These are phyloP conservation scores for Acanthurus lineatus DNA, from an alignment of 2,797 vertebrate genomes.

Conservation along the genomic window DNA sequence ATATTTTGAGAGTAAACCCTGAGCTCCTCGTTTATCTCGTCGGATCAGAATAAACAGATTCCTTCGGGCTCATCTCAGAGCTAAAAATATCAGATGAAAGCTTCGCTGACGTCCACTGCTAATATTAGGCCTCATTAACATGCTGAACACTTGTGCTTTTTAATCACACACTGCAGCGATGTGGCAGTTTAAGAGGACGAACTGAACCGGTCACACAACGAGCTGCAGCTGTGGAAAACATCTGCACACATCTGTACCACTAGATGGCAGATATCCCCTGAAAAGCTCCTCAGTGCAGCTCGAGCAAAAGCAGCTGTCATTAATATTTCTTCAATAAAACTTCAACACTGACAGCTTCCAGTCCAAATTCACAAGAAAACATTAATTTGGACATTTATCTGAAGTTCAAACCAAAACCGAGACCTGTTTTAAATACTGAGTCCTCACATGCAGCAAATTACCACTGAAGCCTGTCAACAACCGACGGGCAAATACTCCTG, in stretches of 20 bases:
- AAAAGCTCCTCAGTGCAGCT: background rate
- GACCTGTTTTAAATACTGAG: conserved; percentile 17
- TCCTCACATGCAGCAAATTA: conserved; percentile 19
- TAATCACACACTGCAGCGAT: background rate
- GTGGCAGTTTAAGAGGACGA: conserved; percentile 5
- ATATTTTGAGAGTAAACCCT: background rate
- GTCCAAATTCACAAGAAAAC: background rate
- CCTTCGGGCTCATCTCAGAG: background rate
- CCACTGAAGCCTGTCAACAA: conserved; percentile 19
- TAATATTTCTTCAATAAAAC: conserved; percentile 31
- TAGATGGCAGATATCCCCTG: conserved; percentile 71
- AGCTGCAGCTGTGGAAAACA: conserved; percentile 54
- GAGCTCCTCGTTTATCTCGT: background rate
- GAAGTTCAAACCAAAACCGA: conserved; percentile 17
- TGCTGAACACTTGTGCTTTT: conserved; percentile 19
- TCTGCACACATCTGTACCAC: conserved; percentile 68
- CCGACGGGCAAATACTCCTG: conserved; percentile 12
- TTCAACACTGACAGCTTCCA: conserved; percentile 20
- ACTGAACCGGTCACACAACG: background rate
- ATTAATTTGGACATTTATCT: conserved; percentile 12
- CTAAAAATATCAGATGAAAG: conserved; percentile 39
- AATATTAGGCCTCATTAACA: conserved; percentile 26
- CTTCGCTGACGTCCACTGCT: conserved; percentile 16
- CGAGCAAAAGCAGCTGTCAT: conserved; percentile 27
- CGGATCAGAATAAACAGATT: conserved; percentile 3